A percentile compares a stretch with the other conserved stretches of the same genome.
Conservation (phyloP, 2,797 vertebrate species). For the Cossypha niveicapilla region DNA sequence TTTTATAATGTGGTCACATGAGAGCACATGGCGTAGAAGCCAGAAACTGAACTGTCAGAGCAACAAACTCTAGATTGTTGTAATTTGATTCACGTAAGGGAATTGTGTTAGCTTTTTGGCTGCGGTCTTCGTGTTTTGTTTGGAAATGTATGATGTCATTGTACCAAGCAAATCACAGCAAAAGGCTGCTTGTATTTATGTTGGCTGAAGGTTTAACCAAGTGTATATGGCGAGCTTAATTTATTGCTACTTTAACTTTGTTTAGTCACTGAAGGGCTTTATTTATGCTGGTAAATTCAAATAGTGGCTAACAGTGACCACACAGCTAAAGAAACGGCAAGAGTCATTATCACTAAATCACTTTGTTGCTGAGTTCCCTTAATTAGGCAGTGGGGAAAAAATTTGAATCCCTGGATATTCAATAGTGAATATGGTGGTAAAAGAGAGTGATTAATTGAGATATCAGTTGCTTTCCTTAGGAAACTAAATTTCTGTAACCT, state of each 20-base stretch:
- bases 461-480: conserved; percentile 64
- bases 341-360: conserved; percentile 77
- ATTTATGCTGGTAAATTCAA: conserved; percentile 79
- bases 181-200: conserved; percentile 75
- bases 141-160: conserved; percentile 79
- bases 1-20: conserved; percentile 71
- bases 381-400: conserved; percentile 57
- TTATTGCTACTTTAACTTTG: conserved; percentile 78
- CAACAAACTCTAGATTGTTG: conserved; percentile 66
- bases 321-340: conserved; percentile 70
- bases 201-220: conserved; percentile 75
- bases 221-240: conserved; percentile 71
- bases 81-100: conserved; percentile 73
- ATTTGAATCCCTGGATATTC: conserved; percentile 47
- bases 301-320: conserved; percentile 73
- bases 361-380: conserved; percentile 72
- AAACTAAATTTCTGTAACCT: conserved; percentile 64
- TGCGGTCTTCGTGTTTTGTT: conserved; percentile 59
- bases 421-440: conserved; percentile 55
- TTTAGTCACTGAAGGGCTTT: conserved; percentile 76
- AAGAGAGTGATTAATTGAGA: conserved; percentile 70
- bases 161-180: conserved; percentile 70
- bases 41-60: conserved; percentile 52
- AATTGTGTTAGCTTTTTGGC: conserved; percentile 67
- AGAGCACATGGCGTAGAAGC: conserved; percentile 44